These are phyloP conservation scores for Chelidonichthys spinosus DNA, from an alignment of 2,797 vertebrate species.

Conservation along the genomic window DNA sequence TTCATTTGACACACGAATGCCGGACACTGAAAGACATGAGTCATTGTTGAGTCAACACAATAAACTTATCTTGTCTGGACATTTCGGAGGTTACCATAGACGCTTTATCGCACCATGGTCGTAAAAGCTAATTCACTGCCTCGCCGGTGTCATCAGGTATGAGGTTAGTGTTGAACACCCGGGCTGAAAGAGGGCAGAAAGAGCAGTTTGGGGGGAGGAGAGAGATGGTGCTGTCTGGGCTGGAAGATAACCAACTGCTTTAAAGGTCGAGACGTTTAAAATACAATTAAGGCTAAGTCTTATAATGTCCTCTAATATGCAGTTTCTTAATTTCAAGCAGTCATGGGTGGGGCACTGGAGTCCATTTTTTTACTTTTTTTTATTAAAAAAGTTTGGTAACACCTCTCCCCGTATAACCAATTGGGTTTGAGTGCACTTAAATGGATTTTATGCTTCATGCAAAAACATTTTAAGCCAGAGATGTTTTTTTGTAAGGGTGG, in stretches of 20 bases:
- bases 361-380: neutral
- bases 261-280: neutral
- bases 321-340: neutral
- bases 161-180: constrained; percentile 5
- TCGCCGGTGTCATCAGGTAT: constrained; percentile 6
- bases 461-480: neutral
- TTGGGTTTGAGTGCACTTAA: neutral
- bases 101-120: constrained; percentile 24
- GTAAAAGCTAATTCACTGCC: constrained; percentile 25
- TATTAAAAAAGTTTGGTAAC: neutral
- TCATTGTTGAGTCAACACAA: constrained; percentile 40
- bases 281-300: neutral
- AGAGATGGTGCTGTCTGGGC: neutral
- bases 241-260: neutral
- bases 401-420: neutral
- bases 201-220: neutral
- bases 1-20: constrained; percentile 13
- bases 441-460: neutral
- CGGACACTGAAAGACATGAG: constrained; percentile 15
- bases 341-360: neutral
- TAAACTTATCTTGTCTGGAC: constrained; percentile 16
- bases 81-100: constrained; percentile 37
- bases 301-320: neutral
- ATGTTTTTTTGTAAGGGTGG: neutral
- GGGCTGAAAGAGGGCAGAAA: constrained; percentile 4